phyloP scores from a whole-genome alignment of 2,888 invertebrate genomes.

The Rhagophthalmus giganteus region DNA sequence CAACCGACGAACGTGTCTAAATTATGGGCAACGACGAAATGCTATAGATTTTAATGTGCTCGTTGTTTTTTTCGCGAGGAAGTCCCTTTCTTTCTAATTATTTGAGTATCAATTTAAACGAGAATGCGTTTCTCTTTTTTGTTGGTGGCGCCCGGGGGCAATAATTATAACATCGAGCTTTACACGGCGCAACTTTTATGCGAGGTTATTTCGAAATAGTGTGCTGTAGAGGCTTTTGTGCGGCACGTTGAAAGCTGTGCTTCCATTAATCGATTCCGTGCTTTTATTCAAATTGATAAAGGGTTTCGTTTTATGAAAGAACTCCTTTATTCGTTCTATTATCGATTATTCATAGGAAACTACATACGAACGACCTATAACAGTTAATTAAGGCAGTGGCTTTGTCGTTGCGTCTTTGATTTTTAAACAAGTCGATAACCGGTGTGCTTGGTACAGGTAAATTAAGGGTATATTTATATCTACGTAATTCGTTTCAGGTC shows the following conservation, averaged over 20 bases:
- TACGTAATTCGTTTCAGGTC: no score
- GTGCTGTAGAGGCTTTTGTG: conserved; percentile 24
- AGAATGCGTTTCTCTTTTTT: no score
- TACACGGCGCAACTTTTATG: conserved; percentile 5
- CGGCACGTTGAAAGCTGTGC: conserved; percentile 24
- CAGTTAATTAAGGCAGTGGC: no score
- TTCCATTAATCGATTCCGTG: conserved; percentile 28
- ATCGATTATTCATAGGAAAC: conserved; percentile 18
- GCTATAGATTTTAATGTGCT: not conserved
- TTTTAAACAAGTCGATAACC: no score
- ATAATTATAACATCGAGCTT: conserved; percentile 23
- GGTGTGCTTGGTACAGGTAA: no score
- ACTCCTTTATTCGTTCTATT: conserved; percentile 18
- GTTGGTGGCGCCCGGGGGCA: conserved; percentile 5
- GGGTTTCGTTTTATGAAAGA: conserved; percentile 27
- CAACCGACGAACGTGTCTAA: conserved; percentile 4
- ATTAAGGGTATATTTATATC: no score
- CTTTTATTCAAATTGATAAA: conserved; percentile 28
- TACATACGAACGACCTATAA: no score
- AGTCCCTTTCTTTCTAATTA: no score
- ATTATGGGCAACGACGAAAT: conserved; percentile 7
- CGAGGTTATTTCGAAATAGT: conserved; percentile 25
- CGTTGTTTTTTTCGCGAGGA: not conserved
- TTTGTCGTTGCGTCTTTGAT: no score
- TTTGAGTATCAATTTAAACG: no score